Conservation (phyloP, 2,888 invertebrate genomes). For the Axea sp. region DNA sequence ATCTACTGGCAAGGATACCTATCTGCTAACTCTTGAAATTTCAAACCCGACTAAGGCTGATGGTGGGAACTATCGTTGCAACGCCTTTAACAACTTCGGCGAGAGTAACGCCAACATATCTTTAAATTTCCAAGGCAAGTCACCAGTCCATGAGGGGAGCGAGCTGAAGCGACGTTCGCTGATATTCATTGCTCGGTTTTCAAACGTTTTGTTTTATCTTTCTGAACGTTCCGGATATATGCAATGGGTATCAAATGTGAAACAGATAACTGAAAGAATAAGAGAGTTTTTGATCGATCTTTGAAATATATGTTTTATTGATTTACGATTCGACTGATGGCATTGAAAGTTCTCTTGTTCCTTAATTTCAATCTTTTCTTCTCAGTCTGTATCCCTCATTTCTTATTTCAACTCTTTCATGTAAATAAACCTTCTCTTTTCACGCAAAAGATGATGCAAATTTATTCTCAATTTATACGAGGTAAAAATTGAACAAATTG, state of each 20-base stretch:
- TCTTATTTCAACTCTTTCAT: constrained; percentile 49
- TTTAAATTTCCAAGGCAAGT: constrained; percentile 98
- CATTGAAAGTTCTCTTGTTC: constrained; percentile 41
- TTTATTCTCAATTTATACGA: constrained; percentile 31
- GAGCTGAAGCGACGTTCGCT: constrained; percentile 1
- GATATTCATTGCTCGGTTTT: constrained; percentile 49
- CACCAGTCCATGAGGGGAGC: constrained; percentile 47
- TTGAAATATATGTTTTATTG: too few relatives aligned
- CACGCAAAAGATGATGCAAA: constrained; percentile 54
- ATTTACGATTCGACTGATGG: not conserved
- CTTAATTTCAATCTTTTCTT: constrained; percentile 32
- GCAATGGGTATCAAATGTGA: constrained; percentile 44
- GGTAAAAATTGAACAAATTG: constrained; percentile 43
- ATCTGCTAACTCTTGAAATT: constrained; percentile 92
- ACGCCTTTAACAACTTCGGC: constrained; percentile 98
- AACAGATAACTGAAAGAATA: constrained; percentile 26
- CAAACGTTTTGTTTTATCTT: constrained; percentile 21
- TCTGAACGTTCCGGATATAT: constrained; percentile 4
- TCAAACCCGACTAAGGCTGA: constrained; percentile 97
- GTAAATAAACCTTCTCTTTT: constrained; percentile 47
- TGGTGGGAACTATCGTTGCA: constrained; percentile 99
- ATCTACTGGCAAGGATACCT: constrained; percentile 93
- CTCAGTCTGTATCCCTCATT: constrained; percentile 48
- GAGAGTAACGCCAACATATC: constrained; percentile 99
- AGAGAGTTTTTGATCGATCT: constrained; percentile 37